phyloP scores from a whole-genome alignment of 2,113 vertebrate species.

The Gobio gobio region DNA sequence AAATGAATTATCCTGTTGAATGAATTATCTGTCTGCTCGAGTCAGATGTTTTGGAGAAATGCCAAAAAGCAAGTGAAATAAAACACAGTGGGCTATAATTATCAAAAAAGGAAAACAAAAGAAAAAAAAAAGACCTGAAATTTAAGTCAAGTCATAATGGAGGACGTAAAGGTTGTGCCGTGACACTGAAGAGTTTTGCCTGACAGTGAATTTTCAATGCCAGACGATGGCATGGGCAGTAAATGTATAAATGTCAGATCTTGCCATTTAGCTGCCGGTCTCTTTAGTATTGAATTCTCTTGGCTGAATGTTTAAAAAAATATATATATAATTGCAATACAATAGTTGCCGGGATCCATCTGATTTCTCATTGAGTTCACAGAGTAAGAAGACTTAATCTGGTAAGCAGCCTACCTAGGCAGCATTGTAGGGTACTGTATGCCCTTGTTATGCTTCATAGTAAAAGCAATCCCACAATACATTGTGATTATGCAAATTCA shows the following conservation, averaged over 20 bases:
- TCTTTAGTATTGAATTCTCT: conserved; percentile 46
- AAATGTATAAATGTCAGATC: conserved; percentile 53
- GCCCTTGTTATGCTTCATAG: neutral
- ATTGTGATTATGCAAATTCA: neutral
- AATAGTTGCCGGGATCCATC: neutral
- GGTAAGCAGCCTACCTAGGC: neutral
- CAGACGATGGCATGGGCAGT: conserved; percentile 32
- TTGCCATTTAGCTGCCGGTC: conserved; percentile 50
- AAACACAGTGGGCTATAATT: neutral
- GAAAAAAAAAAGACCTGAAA: neutral
- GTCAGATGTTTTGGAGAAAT: conserved; percentile 30
- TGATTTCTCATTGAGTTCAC: neutral
- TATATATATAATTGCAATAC: neutral
- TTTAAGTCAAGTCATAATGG: conserved; percentile 8
- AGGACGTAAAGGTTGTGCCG: neutral
- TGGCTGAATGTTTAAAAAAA: conserved; percentile 46
- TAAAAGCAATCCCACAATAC: neutral
- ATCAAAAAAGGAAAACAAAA: neutral
- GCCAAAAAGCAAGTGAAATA: conserved; percentile 20
- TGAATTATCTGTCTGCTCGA: conserved; percentile 23
- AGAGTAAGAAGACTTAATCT: neutral
- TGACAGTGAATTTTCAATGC: conserved; percentile 40
- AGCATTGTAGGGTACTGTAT: neutral
- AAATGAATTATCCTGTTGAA: conserved; percentile 29
- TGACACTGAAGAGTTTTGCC: conserved; percentile 26